Evolutionary conservation across 1,140 invertebrate species (phyloP), one percentile per base, ranked within the genome.

Genomic region (Drosophila azteca): DNA sequence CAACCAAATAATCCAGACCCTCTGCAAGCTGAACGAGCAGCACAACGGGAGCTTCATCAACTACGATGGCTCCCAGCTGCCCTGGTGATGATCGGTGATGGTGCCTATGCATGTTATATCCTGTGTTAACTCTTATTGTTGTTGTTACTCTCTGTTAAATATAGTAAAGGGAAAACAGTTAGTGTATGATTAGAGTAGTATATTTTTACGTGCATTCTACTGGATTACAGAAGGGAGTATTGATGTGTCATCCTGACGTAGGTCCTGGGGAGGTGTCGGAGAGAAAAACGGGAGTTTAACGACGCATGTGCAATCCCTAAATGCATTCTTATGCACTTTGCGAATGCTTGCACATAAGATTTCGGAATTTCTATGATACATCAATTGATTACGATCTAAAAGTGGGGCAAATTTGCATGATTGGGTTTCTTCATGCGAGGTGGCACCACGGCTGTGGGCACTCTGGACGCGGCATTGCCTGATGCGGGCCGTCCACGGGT

Each of bases 41-140:
- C 93, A 97, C 54, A 95, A 94, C 82, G 97, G 97, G 1, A 92
- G 92, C 59, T 97, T 97, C 89, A 92, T 96, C 44, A 95, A 96
- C 77, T 96, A 95, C 77, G 95, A 97, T 92, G 96, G 97, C 1
- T 93, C 94, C 79, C 85, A 93, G 72, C 85, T 97, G 61, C 93
- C 94, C 6, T 98, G 96, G 96, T 98, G 52, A 41, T 9, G 7
- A 41, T 11, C 69, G 45, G 35, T 39, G 45, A 29, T 22, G 20
- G 24, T 22, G 48, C 26, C 22, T 50, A 17, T 35, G 45, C 13
- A 46, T 46, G 26, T 35, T 52, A 52, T 31, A 15, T 52, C 3
- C 35, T 3, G 41, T 69, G 45, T 57, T 58, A n/a, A 43, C 15
- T 4, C 13, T 24, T 53, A 17, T 69, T 70, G 65, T 65, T 65